Conservation (phyloP, 2,888 invertebrate genomes). For the Ophraella communa region DNA sequence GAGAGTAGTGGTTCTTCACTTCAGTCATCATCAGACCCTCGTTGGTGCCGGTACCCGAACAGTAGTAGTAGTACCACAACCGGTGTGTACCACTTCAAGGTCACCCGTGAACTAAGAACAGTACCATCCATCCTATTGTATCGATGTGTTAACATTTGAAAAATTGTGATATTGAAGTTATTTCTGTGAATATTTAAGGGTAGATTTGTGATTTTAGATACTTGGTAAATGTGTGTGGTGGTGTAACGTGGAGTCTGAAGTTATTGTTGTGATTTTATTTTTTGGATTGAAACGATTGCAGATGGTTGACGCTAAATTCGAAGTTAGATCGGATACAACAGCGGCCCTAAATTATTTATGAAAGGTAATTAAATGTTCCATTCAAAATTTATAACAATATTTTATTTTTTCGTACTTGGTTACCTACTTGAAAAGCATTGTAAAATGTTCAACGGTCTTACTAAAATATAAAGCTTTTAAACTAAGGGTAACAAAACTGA, state of each 20-base stretch:
- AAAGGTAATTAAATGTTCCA: constrained; percentile 10
- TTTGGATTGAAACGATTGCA: constrained; percentile 14
- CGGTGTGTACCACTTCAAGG: constrained; percentile 32
- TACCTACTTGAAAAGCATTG: no score
- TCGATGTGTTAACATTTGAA: constrained; percentile 32
- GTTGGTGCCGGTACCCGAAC: constrained; percentile 36
- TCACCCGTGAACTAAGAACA: constrained; percentile 35
- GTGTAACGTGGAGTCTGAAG: constrained; percentile 10
- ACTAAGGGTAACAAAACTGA: no score
- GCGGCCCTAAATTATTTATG: constrained; percentile 15
- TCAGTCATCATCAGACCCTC: constrained; percentile 37
- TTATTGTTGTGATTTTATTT: neutral
- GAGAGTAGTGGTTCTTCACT: constrained; percentile 34
- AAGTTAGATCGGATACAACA: constrained; percentile 8
- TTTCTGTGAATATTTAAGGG: constrained; percentile 25
- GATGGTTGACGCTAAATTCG: constrained; percentile 20
- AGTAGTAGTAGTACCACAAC: constrained; percentile 19
- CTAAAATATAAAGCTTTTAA: no score
- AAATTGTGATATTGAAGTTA: constrained; percentile 34
- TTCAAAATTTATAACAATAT: neutral
- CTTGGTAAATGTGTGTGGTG: constrained; percentile 2
- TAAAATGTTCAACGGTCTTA: neutral
- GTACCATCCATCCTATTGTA: constrained; percentile 30
- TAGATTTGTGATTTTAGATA: constrained; percentile 10
- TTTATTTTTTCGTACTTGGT: no score